phyloP scores from a whole-genome alignment of 2,113 vertebrate genomes.

The Noturus placidus region DNA sequence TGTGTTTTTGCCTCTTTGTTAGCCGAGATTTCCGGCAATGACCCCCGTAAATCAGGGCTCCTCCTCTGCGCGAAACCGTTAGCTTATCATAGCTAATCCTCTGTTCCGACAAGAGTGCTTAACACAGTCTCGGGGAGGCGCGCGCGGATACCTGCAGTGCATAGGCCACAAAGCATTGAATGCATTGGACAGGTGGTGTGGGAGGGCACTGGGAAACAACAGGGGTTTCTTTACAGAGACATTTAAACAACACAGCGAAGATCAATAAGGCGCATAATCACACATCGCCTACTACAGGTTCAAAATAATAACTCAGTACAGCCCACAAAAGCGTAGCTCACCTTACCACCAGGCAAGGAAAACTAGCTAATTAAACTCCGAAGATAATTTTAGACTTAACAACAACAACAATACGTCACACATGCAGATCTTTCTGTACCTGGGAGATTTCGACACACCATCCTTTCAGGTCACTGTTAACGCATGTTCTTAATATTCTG shows the following conservation, averaged over 20 bases:
- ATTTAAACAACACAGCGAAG: not conserved
- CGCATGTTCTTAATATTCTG: not conserved
- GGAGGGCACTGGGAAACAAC: not conserved
- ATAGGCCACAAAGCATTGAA: constrained; percentile 33
- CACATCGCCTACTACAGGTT: not conserved
- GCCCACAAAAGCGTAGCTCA: not conserved
- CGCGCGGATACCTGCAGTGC: constrained; percentile 58
- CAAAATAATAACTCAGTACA: not conserved
- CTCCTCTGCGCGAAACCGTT: constrained; percentile 71
- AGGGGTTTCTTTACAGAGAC: not conserved
- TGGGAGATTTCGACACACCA: not conserved
- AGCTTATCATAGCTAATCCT: constrained; percentile 86
- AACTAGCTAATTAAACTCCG: not conserved
- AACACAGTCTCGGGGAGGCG: constrained; percentile 58
- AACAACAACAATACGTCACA: not conserved
- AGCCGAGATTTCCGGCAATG: constrained; percentile 71
- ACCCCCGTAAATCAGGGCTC: constrained; percentile 67
- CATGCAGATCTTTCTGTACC: not conserved
- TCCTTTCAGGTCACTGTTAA: not conserved
- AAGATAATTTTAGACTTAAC: not conserved
- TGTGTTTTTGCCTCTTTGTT: constrained; percentile 69
- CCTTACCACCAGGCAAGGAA: not conserved
- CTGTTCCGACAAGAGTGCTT: constrained; percentile 85
- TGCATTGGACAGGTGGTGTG: constrained; percentile 19
- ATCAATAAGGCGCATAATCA: not conserved